These are phyloP conservation scores for Galerucella nymphaeae DNA, from an alignment of 2,888 invertebrate species.

Conservation along the genomic window DNA sequence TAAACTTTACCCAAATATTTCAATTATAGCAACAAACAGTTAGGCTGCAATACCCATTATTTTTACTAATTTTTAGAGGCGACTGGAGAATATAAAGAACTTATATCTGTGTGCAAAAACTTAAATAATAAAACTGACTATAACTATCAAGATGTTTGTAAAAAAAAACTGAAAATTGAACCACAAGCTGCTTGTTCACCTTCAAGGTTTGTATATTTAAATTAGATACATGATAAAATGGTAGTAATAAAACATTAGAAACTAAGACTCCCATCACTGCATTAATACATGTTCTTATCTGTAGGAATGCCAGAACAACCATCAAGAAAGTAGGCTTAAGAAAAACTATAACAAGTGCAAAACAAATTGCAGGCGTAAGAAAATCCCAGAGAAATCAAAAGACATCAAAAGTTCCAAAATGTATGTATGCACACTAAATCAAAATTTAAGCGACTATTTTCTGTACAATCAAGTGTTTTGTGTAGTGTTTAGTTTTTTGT, in stretches of 20 bases:
- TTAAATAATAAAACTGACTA: background rate
- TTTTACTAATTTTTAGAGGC: background rate
- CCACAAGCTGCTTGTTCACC: background rate
- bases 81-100: background rate
- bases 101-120: background rate
- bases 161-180: background rate
- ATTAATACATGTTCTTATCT: background rate
- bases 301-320: background rate
- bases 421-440: background rate
- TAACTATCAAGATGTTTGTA: background rate
- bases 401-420: background rate
- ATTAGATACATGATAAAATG: background rate
- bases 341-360: background rate
- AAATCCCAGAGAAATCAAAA: background rate
- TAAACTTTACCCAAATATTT: too few species aligned
- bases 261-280: too few species aligned
- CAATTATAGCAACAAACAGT: too few species aligned
- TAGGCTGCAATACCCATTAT: background rate
- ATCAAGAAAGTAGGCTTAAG: background rate
- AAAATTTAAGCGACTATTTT: background rate
- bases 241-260: background rate
- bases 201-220: background rate
- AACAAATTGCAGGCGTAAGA: slow-evolving; percentile 7
- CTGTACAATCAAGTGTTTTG: background rate
- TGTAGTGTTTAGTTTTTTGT: background rate